Conservation (phyloP, 53 echinoderm and acorn worm genomes). For the Actinopyga echinites region DNA sequence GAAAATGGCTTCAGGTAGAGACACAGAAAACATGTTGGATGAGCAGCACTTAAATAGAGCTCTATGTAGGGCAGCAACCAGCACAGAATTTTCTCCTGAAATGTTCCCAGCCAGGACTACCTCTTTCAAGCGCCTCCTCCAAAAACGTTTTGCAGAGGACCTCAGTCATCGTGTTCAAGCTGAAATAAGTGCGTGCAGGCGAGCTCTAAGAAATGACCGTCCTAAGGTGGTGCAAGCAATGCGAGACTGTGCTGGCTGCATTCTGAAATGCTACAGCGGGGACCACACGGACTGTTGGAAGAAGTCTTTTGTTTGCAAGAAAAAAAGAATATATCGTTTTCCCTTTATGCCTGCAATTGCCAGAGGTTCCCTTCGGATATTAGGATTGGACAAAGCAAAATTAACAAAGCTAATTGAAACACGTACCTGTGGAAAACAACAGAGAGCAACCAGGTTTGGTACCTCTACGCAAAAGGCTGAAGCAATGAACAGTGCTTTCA, state of each 20-base stretch:
- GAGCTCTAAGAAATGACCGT: neutral
- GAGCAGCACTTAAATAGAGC: constrained; percentile 26
- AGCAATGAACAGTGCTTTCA: constrained; percentile 8
- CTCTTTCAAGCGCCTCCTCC: neutral
- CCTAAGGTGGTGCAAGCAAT: neutral
- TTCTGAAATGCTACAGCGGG: neutral
- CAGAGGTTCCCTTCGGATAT: neutral
- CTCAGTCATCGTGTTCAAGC: neutral
- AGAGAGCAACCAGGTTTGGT: neutral
- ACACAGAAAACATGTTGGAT: constrained; percentile 7
- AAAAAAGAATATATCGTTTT: neutral
- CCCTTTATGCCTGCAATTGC: neutral
- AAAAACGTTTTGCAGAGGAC: neutral
- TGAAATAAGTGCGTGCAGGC: neutral
- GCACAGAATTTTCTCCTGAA: neutral
- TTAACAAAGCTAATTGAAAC: neutral
- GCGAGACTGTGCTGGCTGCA: neutral
- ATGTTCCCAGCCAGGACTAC: neutral
- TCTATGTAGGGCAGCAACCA: neutral
- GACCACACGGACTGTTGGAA: neutral
- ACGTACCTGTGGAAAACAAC: neutral
- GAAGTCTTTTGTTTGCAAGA: neutral
- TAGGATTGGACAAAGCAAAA: neutral
- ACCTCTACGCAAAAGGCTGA: constrained; percentile 29
- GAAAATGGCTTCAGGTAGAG: neutral